A percentile compares a stretch with the other conserved stretches of the same genome.
phyloP scores from a whole-genome alignment of 2,797 vertebrate species.

The Nothura maculosa region DNA sequence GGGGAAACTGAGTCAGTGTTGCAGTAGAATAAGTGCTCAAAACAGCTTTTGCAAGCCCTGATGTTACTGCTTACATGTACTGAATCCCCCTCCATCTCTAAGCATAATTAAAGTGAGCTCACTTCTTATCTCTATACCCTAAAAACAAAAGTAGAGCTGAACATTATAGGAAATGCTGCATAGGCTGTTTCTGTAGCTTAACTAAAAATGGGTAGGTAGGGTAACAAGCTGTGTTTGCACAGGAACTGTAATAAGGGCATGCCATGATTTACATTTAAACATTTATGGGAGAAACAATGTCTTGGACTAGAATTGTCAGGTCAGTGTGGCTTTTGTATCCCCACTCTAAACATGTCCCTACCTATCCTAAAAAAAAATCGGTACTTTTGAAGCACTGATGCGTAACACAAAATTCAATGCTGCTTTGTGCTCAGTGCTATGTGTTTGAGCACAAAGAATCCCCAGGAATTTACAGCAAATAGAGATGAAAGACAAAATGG shows the following conservation, averaged over 20 bases:
- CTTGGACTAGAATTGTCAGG: not conserved
- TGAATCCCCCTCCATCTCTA: not conserved
- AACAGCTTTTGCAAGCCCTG: not conserved
- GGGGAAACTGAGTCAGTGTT: rapidly evolving
- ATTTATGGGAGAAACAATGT: not conserved
- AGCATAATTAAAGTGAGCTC: rapidly evolving
- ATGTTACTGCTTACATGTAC: rapidly evolving
- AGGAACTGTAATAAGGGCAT: not conserved
- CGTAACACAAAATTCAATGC: not conserved
- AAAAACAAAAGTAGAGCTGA: not conserved
- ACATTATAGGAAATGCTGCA: not conserved
- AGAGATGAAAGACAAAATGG: not conserved
- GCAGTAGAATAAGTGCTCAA: not conserved
- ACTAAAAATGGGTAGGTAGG: not conserved
- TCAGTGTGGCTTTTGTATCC: not conserved
- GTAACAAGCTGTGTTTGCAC: not conserved
- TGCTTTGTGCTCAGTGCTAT: not conserved
- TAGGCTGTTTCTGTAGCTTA: not conserved
- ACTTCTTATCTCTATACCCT: not conserved
- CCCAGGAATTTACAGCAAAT: not conserved
- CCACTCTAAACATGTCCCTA: rapidly evolving
- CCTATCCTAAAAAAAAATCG: not conserved
- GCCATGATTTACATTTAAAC: not conserved
- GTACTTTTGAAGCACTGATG: not conserved
- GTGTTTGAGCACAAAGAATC: not conserved